These are phyloP conservation scores for Meriones psammophilus DNA, from an alignment of 2,797 vertebrate genomes.

Conservation along the genomic window DNA sequence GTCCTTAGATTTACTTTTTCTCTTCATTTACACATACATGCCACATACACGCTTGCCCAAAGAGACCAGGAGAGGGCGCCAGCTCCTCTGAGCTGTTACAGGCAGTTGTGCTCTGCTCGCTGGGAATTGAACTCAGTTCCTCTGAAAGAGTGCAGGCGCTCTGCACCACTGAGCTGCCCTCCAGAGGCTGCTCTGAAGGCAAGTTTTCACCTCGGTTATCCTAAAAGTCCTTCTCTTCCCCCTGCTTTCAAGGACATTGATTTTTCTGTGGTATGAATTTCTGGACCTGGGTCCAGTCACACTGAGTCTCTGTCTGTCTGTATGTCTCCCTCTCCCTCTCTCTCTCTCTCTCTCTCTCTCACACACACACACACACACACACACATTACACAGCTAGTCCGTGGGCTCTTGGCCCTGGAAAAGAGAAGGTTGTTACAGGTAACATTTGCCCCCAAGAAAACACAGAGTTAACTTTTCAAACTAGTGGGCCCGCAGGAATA, in stretches of 20 bases:
- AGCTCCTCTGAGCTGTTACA: background rate
- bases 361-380: background rate
- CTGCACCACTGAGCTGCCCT: background rate
- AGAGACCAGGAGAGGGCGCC: background rate
- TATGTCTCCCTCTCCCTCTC: no score
- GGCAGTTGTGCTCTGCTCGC: background rate
- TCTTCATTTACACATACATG: background rate
- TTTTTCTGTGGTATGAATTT: background rate
- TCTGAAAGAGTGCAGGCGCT: no score
- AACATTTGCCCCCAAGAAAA: background rate
- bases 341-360: no score
- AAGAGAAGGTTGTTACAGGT: background rate
- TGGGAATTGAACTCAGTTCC: background rate
- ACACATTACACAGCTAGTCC: background rate
- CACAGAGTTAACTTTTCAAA: background rate
- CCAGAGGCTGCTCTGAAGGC: background rate
- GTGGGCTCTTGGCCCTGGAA: background rate
- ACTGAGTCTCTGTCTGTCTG: background rate
- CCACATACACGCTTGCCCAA: background rate
- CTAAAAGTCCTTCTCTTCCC: no score
- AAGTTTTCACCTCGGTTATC: background rate
- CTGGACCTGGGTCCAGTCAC: background rate
- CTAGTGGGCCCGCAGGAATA: background rate
- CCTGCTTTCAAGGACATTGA: background rate
- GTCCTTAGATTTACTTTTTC: background rate